Evolutionary conservation across 92 coral and sea anemone genomes (phyloP).

Genomic region (Epizoanthus ramosus): DNA sequence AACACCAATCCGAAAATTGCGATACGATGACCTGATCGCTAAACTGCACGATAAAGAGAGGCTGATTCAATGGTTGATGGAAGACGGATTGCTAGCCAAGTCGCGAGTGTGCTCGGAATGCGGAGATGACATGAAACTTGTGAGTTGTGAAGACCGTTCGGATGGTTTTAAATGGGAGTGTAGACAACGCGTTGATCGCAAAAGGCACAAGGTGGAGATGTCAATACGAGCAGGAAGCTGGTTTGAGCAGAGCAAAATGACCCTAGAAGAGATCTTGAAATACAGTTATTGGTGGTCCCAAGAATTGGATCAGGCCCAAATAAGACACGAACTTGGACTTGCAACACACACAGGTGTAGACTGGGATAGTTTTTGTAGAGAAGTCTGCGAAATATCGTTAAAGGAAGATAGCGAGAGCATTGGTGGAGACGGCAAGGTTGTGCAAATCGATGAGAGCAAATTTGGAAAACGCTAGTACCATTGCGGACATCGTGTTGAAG

Average conservation of each 20-base stretch:
- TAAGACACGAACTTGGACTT: constrained; percentile 31
- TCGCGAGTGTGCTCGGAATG: no score
- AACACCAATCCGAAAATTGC: no score
- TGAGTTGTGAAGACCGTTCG: constrained; percentile 26
- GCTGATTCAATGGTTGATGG: no score
- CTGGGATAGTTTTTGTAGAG: constrained; percentile 43
- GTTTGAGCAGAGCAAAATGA: constrained; percentile 39
- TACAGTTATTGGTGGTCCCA: constrained; percentile 41
- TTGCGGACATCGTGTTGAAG: constrained; percentile 29
- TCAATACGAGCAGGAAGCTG: constrained; percentile 16
- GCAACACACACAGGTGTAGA: constrained; percentile 44
- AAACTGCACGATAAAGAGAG: no score
- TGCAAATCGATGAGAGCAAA: constrained; percentile 40
- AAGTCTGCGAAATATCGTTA: constrained; percentile 27
- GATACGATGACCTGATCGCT: no score
- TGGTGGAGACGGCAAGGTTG: constrained; percentile 19
- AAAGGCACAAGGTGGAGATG: constrained; percentile 15
- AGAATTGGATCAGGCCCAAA: constrained; percentile 38
- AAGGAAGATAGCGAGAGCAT: constrained; percentile 17
- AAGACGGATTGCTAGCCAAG: no score
- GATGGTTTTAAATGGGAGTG: constrained; percentile 10
- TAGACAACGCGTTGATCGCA: background rate
- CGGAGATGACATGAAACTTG: no score
- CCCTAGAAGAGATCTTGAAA: constrained; percentile 29
- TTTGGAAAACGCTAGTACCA: constrained; percentile 44